phyloP scores from a whole-genome alignment of 2,113 vertebrate genomes.

The Indicator maculatus region DNA sequence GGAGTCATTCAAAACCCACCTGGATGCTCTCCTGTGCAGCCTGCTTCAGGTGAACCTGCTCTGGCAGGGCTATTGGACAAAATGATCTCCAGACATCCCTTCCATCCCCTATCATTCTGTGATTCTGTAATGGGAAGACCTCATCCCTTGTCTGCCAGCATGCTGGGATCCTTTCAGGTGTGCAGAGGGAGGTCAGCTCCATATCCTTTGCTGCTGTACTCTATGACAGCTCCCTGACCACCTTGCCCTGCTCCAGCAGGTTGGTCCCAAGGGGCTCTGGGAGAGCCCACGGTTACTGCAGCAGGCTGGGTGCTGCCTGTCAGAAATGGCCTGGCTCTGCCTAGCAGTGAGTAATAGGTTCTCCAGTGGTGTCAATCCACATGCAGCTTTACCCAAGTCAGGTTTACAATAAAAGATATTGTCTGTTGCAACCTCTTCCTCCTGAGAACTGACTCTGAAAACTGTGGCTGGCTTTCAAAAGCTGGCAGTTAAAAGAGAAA shows the following conservation, averaged over 20 bases:
- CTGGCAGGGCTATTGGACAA: too few species aligned
- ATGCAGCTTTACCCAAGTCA: accelerated
- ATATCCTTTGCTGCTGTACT: background rate
- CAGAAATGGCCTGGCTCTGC: accelerated
- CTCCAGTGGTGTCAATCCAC: background rate
- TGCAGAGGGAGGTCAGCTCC: background rate
- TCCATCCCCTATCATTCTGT: too few species aligned
- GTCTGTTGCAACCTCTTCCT: background rate
- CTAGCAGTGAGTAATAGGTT: background rate
- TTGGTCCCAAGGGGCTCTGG: background rate
- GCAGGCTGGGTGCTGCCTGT: accelerated
- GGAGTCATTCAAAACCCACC: too few species aligned
- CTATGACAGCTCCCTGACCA: accelerated
- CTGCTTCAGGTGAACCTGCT: too few species aligned
- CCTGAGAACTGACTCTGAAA: background rate
- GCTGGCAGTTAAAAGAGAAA: slow-evolving; percentile 10
- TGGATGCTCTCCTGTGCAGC: too few species aligned
- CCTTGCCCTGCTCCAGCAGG: too few species aligned
- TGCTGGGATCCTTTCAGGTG: background rate
- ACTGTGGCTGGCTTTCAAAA: background rate
- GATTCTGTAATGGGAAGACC: background rate
- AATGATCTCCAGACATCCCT: too few species aligned
- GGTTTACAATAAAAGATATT: background rate
- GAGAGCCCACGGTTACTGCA: background rate
- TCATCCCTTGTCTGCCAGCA: background rate